Evolutionary conservation across 2,888 invertebrate genomes (phyloP).

Genomic region (Hydrotaea diabolus): DNA sequence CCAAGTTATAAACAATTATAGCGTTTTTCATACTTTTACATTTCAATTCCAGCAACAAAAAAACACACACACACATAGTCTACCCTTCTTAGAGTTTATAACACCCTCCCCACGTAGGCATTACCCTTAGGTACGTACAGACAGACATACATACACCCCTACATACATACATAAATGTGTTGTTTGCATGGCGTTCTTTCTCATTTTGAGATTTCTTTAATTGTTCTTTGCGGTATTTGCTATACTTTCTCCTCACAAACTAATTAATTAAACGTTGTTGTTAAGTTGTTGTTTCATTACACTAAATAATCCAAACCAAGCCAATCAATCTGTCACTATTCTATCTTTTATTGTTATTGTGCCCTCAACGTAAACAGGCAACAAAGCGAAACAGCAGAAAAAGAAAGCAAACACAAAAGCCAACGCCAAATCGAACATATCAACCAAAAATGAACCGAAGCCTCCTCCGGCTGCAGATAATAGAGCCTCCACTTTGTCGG

Average conservation of each 20-base stretch:
- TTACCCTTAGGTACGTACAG: not conserved
- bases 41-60: not conserved
- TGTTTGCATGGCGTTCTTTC: constrained; percentile 56
- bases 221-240: constrained; percentile 7
- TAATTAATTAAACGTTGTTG: constrained; percentile 54
- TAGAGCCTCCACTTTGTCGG: constrained; percentile 52
- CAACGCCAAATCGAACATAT: constrained; percentile 10
- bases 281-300: constrained; percentile 49
- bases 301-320: not conserved
- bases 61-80: too few relatives aligned
- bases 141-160: not conserved
- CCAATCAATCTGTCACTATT: not conserved
- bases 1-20: constrained; percentile 15
- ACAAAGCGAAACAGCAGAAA: constrained; percentile 34
- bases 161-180: not conserved
- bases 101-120: not conserved
- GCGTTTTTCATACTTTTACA: constrained; percentile 7
- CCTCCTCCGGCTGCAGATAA: constrained; percentile 1
- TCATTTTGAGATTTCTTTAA: constrained; percentile 32
- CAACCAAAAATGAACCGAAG: constrained; percentile 7
- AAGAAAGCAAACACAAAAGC: constrained; percentile 63
- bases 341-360: not conserved
- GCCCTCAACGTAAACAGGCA: constrained; percentile 53
- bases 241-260: not conserved
- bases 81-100: too few relatives aligned